Evolutionary conservation across 2,888 invertebrate species (phyloP), one percentile per base, ranked within the genome.

Genomic region (Drosophila diplacantha): DNA sequence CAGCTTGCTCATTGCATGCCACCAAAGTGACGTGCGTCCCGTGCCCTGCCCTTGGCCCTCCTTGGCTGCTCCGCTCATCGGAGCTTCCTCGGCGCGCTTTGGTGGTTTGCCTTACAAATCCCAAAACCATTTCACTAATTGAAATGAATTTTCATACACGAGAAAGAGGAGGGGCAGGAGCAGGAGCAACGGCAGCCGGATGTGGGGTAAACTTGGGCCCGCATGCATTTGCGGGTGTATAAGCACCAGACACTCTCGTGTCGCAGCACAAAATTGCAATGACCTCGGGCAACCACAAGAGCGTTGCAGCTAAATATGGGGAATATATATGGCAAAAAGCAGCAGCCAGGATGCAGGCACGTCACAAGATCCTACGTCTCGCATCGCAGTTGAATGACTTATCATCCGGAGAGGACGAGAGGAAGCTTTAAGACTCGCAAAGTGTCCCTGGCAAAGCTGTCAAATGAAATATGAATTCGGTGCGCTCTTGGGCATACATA

Each of bases 121-220:
- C 75, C 76, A 80, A 80, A 81, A 84, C 84, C 83, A 85, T 84
- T 73, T 78, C 78, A 83, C 84, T 85, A 85, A 85, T 85, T 85
- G 84, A 85, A 85, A 85, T 85, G 83, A 85, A 84, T 81, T 85
- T 81, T 75, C 81, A 81, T 80, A 72, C 66, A 68, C 38, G 52
- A 59, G 67, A 44, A 57, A 32, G 50, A 29, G 37, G 32, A 44
- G 44, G 16, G 35, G 18, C 4, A 50, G 52, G 16, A 50, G 47
- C n/a, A 46, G 37, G 46, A 49, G 60, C 57, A 46, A 18, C 18
- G 18, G 20, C 38, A 22, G 20, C 64, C 61, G 58, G 64, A 53
- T 41, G 54, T 61, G 41, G 38, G 53, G 58, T 46, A 51, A 50
- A 50, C 50, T 66, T 66, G 44, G 47, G 46, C 54, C 60, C 51